These are phyloP conservation scores for Trachemys scripta DNA, from an alignment of 2,113 vertebrate genomes.

Conservation along the genomic window DNA sequence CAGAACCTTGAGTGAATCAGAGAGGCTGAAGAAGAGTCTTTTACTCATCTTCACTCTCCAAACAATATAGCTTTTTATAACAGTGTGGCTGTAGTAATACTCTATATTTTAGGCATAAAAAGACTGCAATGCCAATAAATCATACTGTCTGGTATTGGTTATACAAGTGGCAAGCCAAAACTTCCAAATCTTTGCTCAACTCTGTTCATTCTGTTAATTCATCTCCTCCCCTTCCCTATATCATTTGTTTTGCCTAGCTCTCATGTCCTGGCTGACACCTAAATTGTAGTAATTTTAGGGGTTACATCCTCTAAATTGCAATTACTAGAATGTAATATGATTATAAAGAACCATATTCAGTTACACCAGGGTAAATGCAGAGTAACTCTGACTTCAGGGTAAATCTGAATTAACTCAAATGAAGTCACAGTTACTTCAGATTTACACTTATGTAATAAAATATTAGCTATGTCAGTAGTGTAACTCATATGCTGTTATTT, in stretches of 20 bases:
- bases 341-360: not conserved
- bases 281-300: not conserved
- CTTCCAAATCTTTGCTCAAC: not conserved
- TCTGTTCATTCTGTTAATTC: conserved; percentile 2
- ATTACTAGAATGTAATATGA: not conserved
- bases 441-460: not conserved
- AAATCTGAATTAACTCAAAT: not conserved
- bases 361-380: not conserved
- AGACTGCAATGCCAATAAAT: not conserved
- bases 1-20: not conserved
- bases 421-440: not conserved
- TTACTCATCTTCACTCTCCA: not conserved
- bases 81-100: not conserved
- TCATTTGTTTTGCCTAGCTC: not conserved
- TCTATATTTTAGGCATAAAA: not conserved
- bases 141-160: not conserved
- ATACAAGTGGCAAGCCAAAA: not conserved
- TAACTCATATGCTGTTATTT: not conserved
- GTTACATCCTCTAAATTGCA: conserved; percentile 2
- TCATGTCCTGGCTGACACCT: not conserved
- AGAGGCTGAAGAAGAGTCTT: not conserved
- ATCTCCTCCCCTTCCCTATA: not conserved
- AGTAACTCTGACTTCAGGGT: not conserved
- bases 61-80: not conserved
- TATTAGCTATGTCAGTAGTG: not conserved